A percentile compares a stretch with the other conserved stretches of the same genome.
phyloP scores from a whole-genome alignment of 2,888 invertebrate genomes.

The Antheraea assamensis region DNA sequence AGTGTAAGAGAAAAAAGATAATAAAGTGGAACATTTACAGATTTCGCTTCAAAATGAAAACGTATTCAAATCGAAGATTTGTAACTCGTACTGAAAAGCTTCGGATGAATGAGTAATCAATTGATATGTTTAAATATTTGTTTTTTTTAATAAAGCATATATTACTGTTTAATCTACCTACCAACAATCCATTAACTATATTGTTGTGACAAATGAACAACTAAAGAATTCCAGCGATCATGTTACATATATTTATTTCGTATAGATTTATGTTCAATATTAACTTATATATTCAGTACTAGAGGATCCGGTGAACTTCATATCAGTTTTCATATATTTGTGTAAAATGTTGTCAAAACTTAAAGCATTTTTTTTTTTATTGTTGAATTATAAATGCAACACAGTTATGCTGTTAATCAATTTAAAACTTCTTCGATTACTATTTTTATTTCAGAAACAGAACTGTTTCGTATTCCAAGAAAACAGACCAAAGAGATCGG shows the following conservation, averaged over 20 bases:
- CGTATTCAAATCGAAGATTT: slow-evolving; percentile 16
- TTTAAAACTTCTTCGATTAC: no score
- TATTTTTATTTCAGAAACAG: no score
- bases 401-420: no score
- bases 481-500: no score
- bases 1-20: slow-evolving; percentile 18
- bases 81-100: slow-evolving; percentile 20
- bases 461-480: no score
- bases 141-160: no score
- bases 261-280: no score
- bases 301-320: no score
- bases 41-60: slow-evolving; percentile 26
- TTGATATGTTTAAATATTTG: background rate
- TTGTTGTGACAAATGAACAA: background rate
- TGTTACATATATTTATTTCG: background rate
- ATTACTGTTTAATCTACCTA: background rate
- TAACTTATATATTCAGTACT: background rate
- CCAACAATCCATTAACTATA: background rate
- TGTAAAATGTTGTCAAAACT: no score
- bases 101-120: slow-evolving; percentile 12
- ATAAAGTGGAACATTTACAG: slow-evolving; percentile 28
- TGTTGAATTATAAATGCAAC: no score
- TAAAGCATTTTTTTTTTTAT: no score
- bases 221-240: background rate
- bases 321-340: no score